These are phyloP conservation scores for Eleginops maclovinus DNA, from an alignment of 2,113 vertebrate species.

Conservation along the genomic window DNA sequence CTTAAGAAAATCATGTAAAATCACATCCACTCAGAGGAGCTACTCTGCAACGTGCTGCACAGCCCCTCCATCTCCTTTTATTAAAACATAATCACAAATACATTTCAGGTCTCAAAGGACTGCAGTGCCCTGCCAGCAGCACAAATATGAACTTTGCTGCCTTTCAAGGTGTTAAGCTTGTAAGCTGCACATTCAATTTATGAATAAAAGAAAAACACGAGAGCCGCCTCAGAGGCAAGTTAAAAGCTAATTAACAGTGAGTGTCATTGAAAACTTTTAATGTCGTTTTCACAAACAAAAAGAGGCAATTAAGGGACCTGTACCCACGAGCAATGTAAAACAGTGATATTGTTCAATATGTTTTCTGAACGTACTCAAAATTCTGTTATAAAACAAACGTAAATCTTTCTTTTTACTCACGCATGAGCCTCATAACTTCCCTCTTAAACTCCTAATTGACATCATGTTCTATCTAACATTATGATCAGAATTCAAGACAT, in stretches of 20 bases:
- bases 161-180: slow-evolving; percentile 22
- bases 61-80: slow-evolving; percentile 38
- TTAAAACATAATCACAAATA: slow-evolving; percentile 54
- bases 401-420: neutral
- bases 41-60: slow-evolving; percentile 21
- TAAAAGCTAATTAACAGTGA: slow-evolving; percentile 46
- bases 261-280: slow-evolving; percentile 33
- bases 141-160: slow-evolving; percentile 29
- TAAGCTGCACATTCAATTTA: slow-evolving; percentile 26
- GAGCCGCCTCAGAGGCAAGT: slow-evolving; percentile 15
- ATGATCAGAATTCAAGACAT: neutral
- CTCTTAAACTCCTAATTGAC: neutral
- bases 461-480: neutral
- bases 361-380: slow-evolving; percentile 5
- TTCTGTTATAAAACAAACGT: neutral
- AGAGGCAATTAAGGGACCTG: slow-evolving; percentile 17
- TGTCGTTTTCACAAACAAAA: slow-evolving; percentile 31
- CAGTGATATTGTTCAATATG: slow-evolving; percentile 23
- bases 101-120: slow-evolving; percentile 41
- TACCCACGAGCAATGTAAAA: slow-evolving; percentile 25
- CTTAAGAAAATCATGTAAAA: slow-evolving; percentile 46
- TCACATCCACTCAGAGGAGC: slow-evolving; percentile 24
- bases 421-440: neutral
- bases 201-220: slow-evolving; percentile 27
- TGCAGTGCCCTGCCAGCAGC: slow-evolving; percentile 23